These are phyloP conservation scores for Forficula auricularia DNA, from an alignment of 1,140 invertebrate genomes.

Conservation along the genomic window DNA sequence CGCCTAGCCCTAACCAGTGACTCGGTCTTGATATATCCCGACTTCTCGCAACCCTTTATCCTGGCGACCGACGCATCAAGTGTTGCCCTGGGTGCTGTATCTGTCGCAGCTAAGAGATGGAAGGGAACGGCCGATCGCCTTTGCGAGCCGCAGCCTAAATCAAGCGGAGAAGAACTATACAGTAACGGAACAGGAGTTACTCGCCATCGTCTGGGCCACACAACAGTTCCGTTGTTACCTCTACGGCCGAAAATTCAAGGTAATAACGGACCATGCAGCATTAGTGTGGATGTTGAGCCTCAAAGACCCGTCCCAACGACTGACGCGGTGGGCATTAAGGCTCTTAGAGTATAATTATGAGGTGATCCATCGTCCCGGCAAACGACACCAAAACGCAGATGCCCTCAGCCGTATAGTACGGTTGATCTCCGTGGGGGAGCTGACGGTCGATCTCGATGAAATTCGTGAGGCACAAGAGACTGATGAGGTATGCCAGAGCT, in stretches of 20 bases:
- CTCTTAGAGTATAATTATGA: conserved; percentile 2
- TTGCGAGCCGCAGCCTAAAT: conserved; percentile 15
- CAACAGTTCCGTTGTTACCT: conserved; percentile 29
- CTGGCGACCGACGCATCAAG: conserved; percentile 35
- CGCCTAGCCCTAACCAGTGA: conserved; percentile 10
- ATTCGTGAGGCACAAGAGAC: too few species aligned
- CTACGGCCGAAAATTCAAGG: conserved; percentile 20
- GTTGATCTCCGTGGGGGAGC: not conserved
- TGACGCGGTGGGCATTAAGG: conserved; percentile 19
- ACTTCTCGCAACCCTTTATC: conserved; percentile 27
- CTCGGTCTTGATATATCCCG: conserved; percentile 23
- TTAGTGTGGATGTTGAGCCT: conserved; percentile 21
- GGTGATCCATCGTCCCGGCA: not conserved
- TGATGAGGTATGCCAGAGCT: too few species aligned
- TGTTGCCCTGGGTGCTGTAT: conserved; percentile 27
- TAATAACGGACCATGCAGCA: conserved; percentile 25
- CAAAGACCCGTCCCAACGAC: conserved; percentile 17
- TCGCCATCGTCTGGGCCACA: conserved; percentile 25
- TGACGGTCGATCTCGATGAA: not conserved
- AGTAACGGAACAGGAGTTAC: conserved; percentile 23
- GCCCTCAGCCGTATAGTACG: conserved; percentile 1
- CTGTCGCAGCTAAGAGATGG: conserved; percentile 19
- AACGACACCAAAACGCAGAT: not conserved
- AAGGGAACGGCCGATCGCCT: conserved; percentile 20
- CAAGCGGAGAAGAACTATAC: conserved; percentile 11